These are phyloP conservation scores for Neofelis nebulosa DNA, from an alignment of 2,113 vertebrate species.

Conservation along the genomic window DNA sequence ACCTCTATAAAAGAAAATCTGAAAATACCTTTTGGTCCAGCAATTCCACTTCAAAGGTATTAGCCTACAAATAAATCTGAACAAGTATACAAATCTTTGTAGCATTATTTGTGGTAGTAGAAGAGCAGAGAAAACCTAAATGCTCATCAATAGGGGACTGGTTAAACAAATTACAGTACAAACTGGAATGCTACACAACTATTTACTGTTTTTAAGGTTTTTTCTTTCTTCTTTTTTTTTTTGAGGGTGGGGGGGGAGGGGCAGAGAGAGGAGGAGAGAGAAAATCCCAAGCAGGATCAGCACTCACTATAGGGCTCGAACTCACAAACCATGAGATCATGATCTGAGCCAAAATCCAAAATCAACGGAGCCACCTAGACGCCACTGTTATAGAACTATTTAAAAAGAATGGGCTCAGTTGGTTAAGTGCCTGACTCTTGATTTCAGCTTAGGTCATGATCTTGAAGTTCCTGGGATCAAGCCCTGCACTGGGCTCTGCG, in stretches of 20 bases:
- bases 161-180: background rate
- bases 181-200: background rate
- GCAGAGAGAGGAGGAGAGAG: no score
- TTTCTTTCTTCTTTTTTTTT: no score
- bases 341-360: no score
- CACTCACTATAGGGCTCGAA: no score
- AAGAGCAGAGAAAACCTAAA: conserved; percentile 22
- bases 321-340: no score
- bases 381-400: background rate
- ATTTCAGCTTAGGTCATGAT: no score
- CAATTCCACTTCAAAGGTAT: conserved; percentile 22
- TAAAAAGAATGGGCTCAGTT: background rate
- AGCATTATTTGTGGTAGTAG: background rate
- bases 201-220: background rate
- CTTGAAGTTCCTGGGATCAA: no score
- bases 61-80: background rate
- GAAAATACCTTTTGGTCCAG: background rate
- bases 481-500: no score
- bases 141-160: background rate
- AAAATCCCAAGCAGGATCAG: no score
- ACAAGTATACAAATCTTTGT: background rate
- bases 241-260: no score
- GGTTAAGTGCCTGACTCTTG: no score
- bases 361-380: no score
- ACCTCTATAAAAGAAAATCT: background rate